A percentile compares a stretch with the other conserved stretches of the same genome.
These are phyloP conservation scores for Eristalinus sepulchralis DNA, from an alignment of 2,888 invertebrate genomes.

Conservation along the genomic window DNA sequence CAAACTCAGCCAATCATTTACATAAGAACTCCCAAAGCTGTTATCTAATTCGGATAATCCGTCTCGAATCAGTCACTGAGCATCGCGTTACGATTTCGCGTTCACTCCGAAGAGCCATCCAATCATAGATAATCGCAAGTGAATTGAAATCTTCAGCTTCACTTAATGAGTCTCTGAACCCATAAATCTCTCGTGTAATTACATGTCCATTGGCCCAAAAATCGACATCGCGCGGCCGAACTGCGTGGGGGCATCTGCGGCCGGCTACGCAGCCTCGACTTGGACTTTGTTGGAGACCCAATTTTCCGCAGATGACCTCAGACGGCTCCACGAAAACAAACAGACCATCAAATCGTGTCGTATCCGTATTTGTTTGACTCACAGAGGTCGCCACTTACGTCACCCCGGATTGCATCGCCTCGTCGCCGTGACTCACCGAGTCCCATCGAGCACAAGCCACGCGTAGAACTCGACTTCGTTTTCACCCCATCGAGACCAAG, in stretches of 20 bases:
- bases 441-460: background rate
- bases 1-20: background rate
- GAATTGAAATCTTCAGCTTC: background rate
- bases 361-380: background rate
- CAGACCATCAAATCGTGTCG: background rate
- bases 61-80: background rate
- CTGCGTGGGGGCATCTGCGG: background rate
- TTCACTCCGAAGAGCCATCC: background rate
- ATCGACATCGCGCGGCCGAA: background rate
- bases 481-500: background rate
- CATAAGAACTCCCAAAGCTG: background rate
- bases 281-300: background rate
- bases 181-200: constrained; percentile 17
- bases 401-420: background rate
- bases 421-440: background rate
- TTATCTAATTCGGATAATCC: background rate
- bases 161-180: background rate
- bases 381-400: background rate
- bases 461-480: background rate
- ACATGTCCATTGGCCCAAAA: background rate
- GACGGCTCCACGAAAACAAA: background rate
- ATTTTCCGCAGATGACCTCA: background rate
- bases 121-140: background rate
- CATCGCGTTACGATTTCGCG: background rate
- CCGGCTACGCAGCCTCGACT: background rate